These are phyloP conservation scores for Masticophis lateralis DNA, from an alignment of 2,797 vertebrate species.

Conservation along the genomic window DNA sequence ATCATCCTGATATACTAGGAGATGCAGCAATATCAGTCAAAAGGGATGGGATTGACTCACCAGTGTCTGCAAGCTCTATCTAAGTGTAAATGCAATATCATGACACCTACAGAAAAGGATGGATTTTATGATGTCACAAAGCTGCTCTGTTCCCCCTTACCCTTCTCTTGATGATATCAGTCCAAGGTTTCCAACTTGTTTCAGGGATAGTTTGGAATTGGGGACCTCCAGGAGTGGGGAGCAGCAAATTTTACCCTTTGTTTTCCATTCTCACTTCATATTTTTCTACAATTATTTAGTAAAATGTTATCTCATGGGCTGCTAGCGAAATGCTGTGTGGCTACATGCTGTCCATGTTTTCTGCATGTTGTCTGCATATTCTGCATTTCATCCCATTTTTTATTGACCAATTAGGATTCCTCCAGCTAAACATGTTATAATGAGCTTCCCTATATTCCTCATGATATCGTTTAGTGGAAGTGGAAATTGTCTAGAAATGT, in stretches of 20 bases:
- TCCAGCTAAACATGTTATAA: too few species aligned
- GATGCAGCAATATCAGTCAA: not conserved
- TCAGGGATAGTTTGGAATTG: not conserved
- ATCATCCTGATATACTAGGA: not conserved
- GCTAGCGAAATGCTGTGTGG: not conserved
- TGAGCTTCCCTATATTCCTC: too few species aligned
- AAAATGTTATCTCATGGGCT: not conserved
- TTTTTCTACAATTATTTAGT: not conserved
- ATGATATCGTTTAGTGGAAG: not conserved
- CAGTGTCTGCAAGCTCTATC: not conserved
- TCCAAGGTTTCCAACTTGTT: not conserved
- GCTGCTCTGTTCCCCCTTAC: not conserved
- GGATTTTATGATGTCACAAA: not conserved
- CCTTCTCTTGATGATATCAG: not conserved
- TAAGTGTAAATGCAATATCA: not conserved
- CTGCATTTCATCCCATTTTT: not conserved
- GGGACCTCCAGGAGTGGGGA: not conserved
- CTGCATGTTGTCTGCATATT: not conserved
- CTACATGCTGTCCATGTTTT: not conserved
- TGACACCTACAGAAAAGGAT: not conserved
- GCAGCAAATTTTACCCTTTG: not conserved
- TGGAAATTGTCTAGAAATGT: not conserved
- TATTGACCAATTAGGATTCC: not conserved
- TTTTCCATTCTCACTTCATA: not conserved
- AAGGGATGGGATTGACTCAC: not conserved